These are phyloP conservation scores for Calliopum simillimum DNA, from an alignment of 2,888 invertebrate species.

Conservation along the genomic window DNA sequence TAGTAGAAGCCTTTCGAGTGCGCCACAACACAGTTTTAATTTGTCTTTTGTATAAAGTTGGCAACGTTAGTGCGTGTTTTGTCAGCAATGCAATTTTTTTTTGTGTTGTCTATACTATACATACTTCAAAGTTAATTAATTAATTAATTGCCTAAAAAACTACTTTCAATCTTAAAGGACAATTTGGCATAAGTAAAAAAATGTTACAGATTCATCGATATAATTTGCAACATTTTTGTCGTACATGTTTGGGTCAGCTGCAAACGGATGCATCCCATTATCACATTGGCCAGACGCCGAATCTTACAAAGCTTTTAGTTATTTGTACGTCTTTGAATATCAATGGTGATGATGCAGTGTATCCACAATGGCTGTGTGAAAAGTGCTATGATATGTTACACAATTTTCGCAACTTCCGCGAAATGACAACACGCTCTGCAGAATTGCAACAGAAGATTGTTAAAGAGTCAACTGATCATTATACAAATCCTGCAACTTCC, in stretches of 20 bases:
- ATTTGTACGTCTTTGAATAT: constrained; percentile 12
- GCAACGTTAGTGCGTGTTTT: no score
- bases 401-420: constrained; percentile 14
- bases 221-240: constrained; percentile 24
- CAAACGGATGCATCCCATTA: not conserved
- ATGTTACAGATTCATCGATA: constrained; percentile 6
- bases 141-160: no score
- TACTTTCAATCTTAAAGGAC: no score
- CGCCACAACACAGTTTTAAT: no score
- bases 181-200: not conserved
- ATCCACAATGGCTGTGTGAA: constrained; percentile 8
- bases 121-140: no score
- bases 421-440: constrained; percentile 2
- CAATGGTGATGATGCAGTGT: not conserved
- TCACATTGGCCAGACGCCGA: constrained; percentile 17
- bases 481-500: no score
- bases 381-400: constrained; percentile 12
- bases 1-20: no score
- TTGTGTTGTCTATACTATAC: no score
- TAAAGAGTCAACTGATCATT: not conserved
- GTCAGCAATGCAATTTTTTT: no score
- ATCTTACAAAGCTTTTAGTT: constrained; percentile 7
- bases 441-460: constrained; percentile 17
- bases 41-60: no score
- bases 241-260: constrained; percentile 10